These are phyloP conservation scores for Galeopterus variegatus DNA, from an alignment of 2,113 vertebrate genomes.

Conservation along the genomic window DNA sequence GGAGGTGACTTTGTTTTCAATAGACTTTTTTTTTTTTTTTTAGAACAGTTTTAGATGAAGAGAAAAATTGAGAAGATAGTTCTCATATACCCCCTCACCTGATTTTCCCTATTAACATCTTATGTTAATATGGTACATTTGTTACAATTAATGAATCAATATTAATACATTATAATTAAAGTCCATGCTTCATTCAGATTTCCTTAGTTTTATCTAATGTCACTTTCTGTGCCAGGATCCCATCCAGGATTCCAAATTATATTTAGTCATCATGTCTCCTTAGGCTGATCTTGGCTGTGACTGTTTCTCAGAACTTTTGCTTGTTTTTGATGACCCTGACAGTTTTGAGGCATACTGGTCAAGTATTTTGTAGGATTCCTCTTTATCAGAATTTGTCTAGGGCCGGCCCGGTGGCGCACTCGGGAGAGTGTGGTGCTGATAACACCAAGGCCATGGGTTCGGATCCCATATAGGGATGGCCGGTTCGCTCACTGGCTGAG, in stretches of 20 bases:
- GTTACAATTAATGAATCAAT: neutral
- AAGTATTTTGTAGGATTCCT: neutral
- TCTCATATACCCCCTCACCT: no score
- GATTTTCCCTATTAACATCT: neutral
- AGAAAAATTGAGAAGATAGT: neutral
- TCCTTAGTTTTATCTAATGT: neutral
- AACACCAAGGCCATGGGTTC: no score
- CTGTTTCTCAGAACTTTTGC: neutral
- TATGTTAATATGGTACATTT: neutral
- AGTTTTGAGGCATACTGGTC: neutral
- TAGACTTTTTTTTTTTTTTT: neutral
- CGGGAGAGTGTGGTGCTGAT: no score
- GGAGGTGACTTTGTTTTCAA: neutral
- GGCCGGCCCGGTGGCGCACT: no score
- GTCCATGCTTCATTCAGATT: neutral
- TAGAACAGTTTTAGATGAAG: neutral
- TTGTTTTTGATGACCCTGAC: neutral
- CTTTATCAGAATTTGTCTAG: neutral
- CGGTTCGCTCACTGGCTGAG: no score
- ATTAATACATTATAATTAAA: no score
- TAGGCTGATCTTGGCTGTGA: neutral
- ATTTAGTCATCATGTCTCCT: neutral
- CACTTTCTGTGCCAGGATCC: neutral
- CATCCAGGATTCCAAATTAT: neutral
- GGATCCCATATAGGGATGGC: no score